Conservation (phyloP, 2,113 vertebrate species). For the Spea multiplicata region DNA sequence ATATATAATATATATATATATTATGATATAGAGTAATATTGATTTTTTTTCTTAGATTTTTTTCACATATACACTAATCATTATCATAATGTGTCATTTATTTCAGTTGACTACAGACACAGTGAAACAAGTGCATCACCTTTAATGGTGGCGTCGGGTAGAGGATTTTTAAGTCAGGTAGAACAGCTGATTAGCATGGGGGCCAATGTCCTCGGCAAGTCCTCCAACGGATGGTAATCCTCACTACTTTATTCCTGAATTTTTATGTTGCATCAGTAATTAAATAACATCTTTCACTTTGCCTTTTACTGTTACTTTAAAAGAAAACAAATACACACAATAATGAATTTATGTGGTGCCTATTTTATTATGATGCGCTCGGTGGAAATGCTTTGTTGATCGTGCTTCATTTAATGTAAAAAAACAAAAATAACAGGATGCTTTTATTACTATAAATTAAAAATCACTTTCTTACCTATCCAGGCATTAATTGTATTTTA, state of each 20-base stretch:
- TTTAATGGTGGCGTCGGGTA: constrained; percentile 86
- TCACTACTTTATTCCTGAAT: background rate
- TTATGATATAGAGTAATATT: background rate
- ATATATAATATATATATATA: no score
- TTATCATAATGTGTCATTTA: constrained; percentile 13
- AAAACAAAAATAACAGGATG: no score
- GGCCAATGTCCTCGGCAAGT: constrained; percentile 77
- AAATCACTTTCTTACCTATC: no score
- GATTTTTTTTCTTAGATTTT: background rate
- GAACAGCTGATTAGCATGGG: constrained; percentile 90
- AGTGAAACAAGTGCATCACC: constrained; percentile 82
- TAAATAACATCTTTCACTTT: no score
- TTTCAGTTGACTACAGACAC: constrained; percentile 87
- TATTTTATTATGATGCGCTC: no score
- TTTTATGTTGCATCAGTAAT: background rate
- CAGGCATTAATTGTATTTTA: no score
- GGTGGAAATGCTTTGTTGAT: no score
- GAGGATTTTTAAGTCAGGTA: constrained; percentile 82
- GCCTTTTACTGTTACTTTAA: no score
- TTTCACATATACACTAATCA: background rate
- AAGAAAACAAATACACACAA: no score
- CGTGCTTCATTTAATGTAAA: no score
- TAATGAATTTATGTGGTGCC: no score
- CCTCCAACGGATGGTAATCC: constrained; percentile 88
- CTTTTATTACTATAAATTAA: no score